A percentile compares a stretch with the other conserved stretches of the same genome.
These are phyloP conservation scores for Phrynocephalus guinanensis DNA, from an alignment of 2,797 vertebrate genomes.

Conservation along the genomic window DNA sequence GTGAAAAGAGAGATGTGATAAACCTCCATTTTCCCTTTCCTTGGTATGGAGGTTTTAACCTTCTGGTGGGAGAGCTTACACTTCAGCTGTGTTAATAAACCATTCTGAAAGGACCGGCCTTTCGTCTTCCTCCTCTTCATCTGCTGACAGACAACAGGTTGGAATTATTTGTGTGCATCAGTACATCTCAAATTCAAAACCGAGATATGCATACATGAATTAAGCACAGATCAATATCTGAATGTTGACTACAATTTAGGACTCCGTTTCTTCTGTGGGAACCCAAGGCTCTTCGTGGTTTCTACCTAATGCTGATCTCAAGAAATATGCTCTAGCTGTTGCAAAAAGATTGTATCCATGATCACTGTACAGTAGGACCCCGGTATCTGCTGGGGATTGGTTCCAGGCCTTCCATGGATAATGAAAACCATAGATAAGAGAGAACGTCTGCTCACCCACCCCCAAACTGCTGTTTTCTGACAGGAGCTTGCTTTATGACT, in stretches of 20 bases:
- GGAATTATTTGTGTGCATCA: conserved; percentile 15
- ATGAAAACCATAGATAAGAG: no score
- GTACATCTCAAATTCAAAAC: conserved; percentile 37
- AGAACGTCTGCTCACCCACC: no score
- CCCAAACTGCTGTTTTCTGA: no score
- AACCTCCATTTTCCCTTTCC: conserved; percentile 49
- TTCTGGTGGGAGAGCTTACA: conserved; percentile 46
- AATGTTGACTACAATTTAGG: conserved; percentile 14
- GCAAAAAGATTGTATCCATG: conserved; percentile 19
- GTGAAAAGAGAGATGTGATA: conserved; percentile 52
- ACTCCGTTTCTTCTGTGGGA: neutral
- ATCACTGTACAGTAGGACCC: neutral
- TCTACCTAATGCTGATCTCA: conserved; percentile 18
- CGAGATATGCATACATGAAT: neutral
- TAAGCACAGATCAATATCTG: conserved; percentile 14
- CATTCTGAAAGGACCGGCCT: conserved; percentile 37
- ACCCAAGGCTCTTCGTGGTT: neutral
- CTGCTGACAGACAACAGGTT: neutral
- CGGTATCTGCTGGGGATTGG: no score
- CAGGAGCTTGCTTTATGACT: no score
- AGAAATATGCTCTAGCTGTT: conserved; percentile 9
- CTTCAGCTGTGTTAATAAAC: conserved; percentile 35
- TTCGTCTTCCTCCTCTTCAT: neutral
- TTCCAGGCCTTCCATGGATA: no score
- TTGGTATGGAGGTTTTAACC: conserved; percentile 49